Conservation (phyloP, 2,888 invertebrate species). For the Metallyticus violacea region DNA sequence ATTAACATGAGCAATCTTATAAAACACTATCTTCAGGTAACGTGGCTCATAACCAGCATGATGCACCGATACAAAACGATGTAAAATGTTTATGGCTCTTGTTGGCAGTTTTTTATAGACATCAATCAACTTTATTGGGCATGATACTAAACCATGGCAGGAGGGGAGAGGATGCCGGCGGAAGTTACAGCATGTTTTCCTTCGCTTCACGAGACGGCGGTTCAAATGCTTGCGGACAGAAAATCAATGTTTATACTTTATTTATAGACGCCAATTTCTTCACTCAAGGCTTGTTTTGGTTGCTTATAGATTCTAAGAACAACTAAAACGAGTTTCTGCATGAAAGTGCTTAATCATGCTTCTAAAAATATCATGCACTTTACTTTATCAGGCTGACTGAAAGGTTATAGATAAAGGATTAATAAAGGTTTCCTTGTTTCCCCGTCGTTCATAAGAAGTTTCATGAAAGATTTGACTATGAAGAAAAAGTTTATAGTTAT, state of each 20-base stretch:
- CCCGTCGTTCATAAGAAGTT: too few relatives aligned
- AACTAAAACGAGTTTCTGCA: not conserved
- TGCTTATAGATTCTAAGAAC: not conserved
- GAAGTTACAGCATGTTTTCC: not conserved
- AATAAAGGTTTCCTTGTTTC: too few relatives aligned
- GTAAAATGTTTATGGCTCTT: too few relatives aligned
- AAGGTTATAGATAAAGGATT: too few relatives aligned
- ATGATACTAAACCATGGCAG: too few relatives aligned
- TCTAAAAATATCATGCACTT: not conserved
- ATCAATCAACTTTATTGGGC: too few relatives aligned
- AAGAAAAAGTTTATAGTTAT: too few relatives aligned
- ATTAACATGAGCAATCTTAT: too few relatives aligned
- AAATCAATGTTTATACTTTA: not conserved
- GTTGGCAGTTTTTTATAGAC: not conserved
- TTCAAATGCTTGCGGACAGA: not conserved
- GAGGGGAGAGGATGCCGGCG: not conserved
- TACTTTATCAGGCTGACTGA: not conserved
- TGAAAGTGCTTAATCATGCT: not conserved
- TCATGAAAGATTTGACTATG: too few relatives aligned
- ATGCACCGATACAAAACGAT: too few relatives aligned
- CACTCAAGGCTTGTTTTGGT: not conserved
- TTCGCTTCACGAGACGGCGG: not conserved
- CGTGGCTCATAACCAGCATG: too few relatives aligned
- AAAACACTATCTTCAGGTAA: too few relatives aligned
- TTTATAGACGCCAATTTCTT: not conserved